Conservation (phyloP, 2,888 invertebrate species). For the Elaeidobius kamerunicus region DNA sequence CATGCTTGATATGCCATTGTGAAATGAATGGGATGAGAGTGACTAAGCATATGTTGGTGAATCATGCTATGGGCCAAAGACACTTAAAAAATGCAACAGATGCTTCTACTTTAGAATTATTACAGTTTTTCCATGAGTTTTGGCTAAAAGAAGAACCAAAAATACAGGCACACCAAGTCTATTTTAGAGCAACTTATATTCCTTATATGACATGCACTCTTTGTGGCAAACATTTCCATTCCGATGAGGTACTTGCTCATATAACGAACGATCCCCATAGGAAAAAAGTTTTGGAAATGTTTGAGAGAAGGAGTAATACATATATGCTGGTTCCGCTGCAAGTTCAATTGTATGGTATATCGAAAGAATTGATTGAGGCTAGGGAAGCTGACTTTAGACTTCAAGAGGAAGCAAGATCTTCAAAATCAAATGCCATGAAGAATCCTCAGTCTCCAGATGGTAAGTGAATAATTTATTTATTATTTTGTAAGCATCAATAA, state of each 20-base stretch:
- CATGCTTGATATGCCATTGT: conserved; percentile 40
- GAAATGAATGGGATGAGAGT: conserved; percentile 30
- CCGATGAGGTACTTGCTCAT: conserved; percentile 30
- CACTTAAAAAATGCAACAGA: conserved; percentile 34
- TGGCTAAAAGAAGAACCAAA: conserved; percentile 37
- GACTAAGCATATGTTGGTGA: conserved; percentile 31
- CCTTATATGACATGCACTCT: conserved; percentile 32
- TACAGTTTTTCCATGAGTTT: conserved; percentile 39
- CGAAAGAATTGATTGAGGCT: conserved; percentile 13
- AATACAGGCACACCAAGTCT: conserved; percentile 42
- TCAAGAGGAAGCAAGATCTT: conserved; percentile 9
- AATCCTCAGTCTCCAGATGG: conserved; percentile 20
- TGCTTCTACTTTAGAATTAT: conserved; percentile 11
- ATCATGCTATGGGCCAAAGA: conserved; percentile 38
- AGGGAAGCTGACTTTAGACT: conserved; percentile 13
- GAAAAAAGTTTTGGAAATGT: conserved; percentile 32
- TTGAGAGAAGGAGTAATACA: conserved; percentile 23
- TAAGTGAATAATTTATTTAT: conserved; percentile 16
- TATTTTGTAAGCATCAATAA: background rate
- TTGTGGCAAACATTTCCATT: conserved; percentile 30
- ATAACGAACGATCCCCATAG: conserved; percentile 34
- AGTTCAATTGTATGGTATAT: conserved; percentile 33
- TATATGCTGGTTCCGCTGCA: conserved; percentile 34
- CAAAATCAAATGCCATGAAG: conserved; percentile 3
- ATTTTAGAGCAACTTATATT: conserved; percentile 35